These are phyloP conservation scores for Eupithecia exiguata DNA, from an alignment of 2,888 invertebrate species.

Conservation along the genomic window DNA sequence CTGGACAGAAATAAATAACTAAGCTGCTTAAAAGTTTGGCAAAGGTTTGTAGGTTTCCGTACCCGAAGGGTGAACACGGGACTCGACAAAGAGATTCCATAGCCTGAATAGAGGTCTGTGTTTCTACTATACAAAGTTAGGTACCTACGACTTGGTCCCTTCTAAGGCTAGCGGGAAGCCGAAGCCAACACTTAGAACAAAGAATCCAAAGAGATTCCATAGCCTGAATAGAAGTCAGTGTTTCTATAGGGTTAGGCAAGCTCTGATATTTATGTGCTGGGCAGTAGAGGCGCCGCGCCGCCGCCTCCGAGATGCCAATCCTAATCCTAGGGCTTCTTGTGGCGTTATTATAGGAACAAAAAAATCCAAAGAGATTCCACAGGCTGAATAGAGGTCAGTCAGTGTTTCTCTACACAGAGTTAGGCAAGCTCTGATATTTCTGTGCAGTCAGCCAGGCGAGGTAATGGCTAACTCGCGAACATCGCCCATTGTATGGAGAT, in stretches of 20 bases:
- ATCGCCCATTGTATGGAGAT: conserved; percentile 50
- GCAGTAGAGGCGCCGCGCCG: conserved; percentile 8
- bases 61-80: not conserved
- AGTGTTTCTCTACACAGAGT: conserved; percentile 6
- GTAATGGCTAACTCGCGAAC: conserved; percentile 42
- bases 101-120: not conserved
- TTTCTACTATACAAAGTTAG: not conserved
- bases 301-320: not conserved
- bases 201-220: not conserved
- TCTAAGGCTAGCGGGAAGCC: not conserved
- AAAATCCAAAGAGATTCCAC: conserved; percentile 2
- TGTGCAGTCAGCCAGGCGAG: conserved; percentile 33
- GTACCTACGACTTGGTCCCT: conserved; percentile 5
- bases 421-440: conserved; percentile 19
- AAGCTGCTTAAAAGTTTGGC: not conserved
- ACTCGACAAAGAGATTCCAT: not conserved
- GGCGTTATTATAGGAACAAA: not conserved
- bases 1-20: not conserved
- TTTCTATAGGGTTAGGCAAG: not conserved
- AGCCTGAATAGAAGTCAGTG: not conserved
- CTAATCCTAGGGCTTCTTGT: not conserved
- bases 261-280: conserved; percentile 17
- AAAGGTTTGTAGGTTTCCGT: not conserved
- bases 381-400: not conserved
- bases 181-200: not conserved